These are phyloP conservation scores for Neuroscelio doddi DNA, from an alignment of 2,888 invertebrate species.

Conservation along the genomic window DNA sequence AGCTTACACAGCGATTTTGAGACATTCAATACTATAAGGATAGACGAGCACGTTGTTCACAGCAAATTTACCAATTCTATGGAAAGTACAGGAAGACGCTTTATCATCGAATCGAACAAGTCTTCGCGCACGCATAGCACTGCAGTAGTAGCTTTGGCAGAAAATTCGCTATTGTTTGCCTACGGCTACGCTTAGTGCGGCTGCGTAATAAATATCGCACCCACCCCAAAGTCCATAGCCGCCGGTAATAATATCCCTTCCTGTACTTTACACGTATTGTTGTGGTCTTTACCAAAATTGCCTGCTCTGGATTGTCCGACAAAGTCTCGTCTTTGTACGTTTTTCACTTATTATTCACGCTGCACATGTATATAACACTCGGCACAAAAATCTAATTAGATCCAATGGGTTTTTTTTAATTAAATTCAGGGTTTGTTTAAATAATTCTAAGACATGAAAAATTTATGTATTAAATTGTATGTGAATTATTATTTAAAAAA, in stretches of 20 bases:
- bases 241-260: slow-evolving; percentile 66
- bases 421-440: no score
- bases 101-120: slow-evolving; percentile 45
- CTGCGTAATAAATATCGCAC: slow-evolving; percentile 66
- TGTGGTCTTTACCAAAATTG: slow-evolving; percentile 50
- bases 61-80: slow-evolving; percentile 46
- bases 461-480: no score
- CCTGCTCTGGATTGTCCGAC: slow-evolving; percentile 38
- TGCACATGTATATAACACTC: no score
- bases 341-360: slow-evolving; percentile 24
- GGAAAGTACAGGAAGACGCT: slow-evolving; percentile 46
- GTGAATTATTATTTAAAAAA: no score
- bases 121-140: slow-evolving; percentile 39
- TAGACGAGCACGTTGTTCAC: slow-evolving; percentile 45
- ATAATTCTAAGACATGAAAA: no score
- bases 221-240: slow-evolving; percentile 59
- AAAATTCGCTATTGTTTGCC: slow-evolving; percentile 48
- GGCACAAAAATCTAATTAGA: no score
- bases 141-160: slow-evolving; percentile 40
- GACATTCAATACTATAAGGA: slow-evolving; percentile 38
- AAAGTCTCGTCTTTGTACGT: slow-evolving; percentile 22
- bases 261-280: slow-evolving; percentile 58
- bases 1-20: slow-evolving; percentile 42
- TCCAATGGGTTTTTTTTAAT: no score
- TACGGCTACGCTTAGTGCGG: slow-evolving; percentile 44